Base-by-base conservation (phyloP, 2,888 invertebrate species). In the Nomada flava region DNA sequence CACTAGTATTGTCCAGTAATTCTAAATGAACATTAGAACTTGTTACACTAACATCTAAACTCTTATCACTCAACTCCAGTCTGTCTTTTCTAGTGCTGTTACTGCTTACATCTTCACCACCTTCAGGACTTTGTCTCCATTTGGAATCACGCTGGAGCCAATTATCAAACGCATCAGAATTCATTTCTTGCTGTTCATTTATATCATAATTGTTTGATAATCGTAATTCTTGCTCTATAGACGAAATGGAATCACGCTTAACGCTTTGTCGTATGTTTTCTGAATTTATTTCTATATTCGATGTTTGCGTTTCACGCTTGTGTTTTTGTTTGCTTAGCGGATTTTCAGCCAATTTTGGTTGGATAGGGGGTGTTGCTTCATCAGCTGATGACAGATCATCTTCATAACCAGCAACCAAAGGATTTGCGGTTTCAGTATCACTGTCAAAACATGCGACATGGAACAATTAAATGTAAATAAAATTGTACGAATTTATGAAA, bases 331-430 rank as follows among this genome's bases (percentile, higher is more conserved):
- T 94, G 81, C 91, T 90, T 7, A 93, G 82, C 9, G 92, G 94
- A 91, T 93, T 94, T 85, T 92, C 93, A 57, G 91, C 85, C 52
- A 92, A 83, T 88, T 88, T 91, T 69, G 86, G 89, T 68, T 89
- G 90, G 52, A 91, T 90, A 75, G 88, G 92, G 83, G 90, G 92
- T 89, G 90, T 89, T 26, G 90, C 83, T 84, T 94, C 93, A 83
- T 96, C 96, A 63, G 96, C 96, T 0, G 96, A 96, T 88, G 97
- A 97, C 62, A 98, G 94, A 91, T 98, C 98, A 91, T 98, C 98
- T 93, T 97, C 97, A 86, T 97, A 96, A 68, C 96, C 96, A 42
- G 97, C 97, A 0, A 98, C 97, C 91, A 97, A 94, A 36, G 98
- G 98, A 94, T 97, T 98, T 10, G 95, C 96, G 52, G 95, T 94